These are phyloP conservation scores for Syngnathoides biaculeatus DNA, from an alignment of 2,113 vertebrate genomes.

Conservation along the genomic window DNA sequence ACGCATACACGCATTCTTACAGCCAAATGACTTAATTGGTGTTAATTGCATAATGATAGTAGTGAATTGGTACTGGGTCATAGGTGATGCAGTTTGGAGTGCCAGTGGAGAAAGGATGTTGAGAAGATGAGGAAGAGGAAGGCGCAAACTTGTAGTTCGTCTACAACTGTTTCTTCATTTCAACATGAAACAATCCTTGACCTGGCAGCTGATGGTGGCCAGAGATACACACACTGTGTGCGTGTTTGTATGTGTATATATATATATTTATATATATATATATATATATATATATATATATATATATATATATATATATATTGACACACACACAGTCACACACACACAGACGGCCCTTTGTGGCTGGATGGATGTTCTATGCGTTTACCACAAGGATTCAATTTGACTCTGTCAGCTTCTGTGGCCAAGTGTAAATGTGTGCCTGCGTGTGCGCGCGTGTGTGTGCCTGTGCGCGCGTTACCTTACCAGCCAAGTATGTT, in stretches of 20 bases:
- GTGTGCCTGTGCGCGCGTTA: conserved; percentile 3
- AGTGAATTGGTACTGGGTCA: conserved; percentile 85
- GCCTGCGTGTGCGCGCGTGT: background rate
- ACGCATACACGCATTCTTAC: conserved; percentile 75
- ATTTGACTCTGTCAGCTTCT: conserved; percentile 72
- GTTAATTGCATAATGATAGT: conserved; percentile 95
- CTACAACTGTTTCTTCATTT: conserved; percentile 54
- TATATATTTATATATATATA: too few species aligned
- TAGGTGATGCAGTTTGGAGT: conserved; percentile 82
- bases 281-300: too few species aligned
- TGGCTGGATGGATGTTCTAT: conserved; percentile 71
- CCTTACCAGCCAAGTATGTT: conserved; percentile 29
- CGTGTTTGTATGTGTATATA: too few species aligned
- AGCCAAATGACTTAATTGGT: conserved; percentile 93
- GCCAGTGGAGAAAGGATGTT: conserved; percentile 57
- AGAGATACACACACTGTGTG: conserved; percentile 41
- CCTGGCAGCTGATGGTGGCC: conserved; percentile 74
- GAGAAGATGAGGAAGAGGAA: conserved; percentile 50
- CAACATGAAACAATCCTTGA: conserved; percentile 74
- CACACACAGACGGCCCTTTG: conserved; percentile 78
- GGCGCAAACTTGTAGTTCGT: conserved; percentile 18
- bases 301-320: too few species aligned
- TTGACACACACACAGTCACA: conserved; percentile 29
- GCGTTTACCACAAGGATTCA: conserved; percentile 76
- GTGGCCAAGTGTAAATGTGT: conserved; percentile 27